Conservation (phyloP, 2,797 vertebrate species). For the Zenarchopterus dispar region DNA sequence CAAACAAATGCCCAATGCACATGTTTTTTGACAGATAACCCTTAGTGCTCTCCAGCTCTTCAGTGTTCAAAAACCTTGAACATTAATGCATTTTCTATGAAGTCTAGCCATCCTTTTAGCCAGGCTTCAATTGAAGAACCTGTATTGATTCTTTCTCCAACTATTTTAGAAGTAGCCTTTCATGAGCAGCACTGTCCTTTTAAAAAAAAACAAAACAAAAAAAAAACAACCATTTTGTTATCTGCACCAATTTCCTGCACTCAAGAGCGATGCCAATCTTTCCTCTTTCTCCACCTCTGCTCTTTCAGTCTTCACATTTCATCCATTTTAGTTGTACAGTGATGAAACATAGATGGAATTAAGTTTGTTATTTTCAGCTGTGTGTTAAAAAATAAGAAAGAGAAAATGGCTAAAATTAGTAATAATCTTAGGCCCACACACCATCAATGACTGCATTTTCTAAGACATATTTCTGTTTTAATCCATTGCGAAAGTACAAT, state of each 20-base stretch:
- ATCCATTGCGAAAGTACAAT: slow-evolving; percentile 25
- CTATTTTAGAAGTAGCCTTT: slow-evolving; percentile 60
- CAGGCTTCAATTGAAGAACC: slow-evolving; percentile 49
- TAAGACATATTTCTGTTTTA: slow-evolving; percentile 61
- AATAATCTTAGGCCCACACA: slow-evolving; percentile 52
- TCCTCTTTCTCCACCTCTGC: slow-evolving; percentile 20
- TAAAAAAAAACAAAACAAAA: no score
- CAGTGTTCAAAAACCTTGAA: slow-evolving; percentile 47
- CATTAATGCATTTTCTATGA: slow-evolving; percentile 49
- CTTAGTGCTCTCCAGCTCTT: slow-evolving; percentile 27
- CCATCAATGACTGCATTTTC: slow-evolving; percentile 74
- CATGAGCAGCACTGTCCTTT: slow-evolving; percentile 34
- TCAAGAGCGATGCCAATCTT: slow-evolving; percentile 31
- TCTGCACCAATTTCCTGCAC: slow-evolving; percentile 64
- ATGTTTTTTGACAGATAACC: slow-evolving; percentile 48
- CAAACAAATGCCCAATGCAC: slow-evolving; percentile 2
- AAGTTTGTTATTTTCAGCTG: slow-evolving; percentile 53
- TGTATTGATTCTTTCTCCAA: slow-evolving; percentile 58
- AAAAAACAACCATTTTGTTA: slow-evolving; percentile 54
- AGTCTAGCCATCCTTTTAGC: slow-evolving; percentile 40
- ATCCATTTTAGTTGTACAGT: slow-evolving; percentile 50
- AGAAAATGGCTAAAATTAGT: slow-evolving; percentile 29
- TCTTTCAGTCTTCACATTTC: slow-evolving; percentile 60
- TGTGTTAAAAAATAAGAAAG: slow-evolving; percentile 47
- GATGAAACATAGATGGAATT: slow-evolving; percentile 66